Evolutionary conservation across 2,113 vertebrate species (phyloP).

Genomic region (Pterophyllum scalare): DNA sequence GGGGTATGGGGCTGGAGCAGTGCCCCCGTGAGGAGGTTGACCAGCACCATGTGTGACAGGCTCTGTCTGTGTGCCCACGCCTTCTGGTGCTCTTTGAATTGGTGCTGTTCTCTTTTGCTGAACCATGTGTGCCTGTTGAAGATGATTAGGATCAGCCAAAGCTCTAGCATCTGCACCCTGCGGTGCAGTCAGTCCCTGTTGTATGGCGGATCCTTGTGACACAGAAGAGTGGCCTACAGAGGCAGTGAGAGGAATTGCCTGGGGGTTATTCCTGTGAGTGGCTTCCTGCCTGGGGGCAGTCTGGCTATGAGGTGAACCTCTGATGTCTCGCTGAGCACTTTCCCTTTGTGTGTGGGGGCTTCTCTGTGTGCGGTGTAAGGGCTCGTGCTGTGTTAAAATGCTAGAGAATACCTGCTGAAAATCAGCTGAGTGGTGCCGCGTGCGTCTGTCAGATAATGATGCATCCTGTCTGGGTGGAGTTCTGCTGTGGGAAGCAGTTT

Average conservation of each 20-base stretch:
- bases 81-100: slow-evolving; percentile 38
- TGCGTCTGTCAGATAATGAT: slow-evolving; percentile 6
- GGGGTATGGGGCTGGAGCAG: slow-evolving; percentile 4
- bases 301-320: slow-evolving; percentile 39
- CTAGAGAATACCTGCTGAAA: slow-evolving; percentile 8
- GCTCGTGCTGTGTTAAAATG: slow-evolving; percentile 30
- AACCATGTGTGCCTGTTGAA: slow-evolving; percentile 56
- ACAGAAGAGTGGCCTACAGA: slow-evolving; percentile 32
- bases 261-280: slow-evolving; percentile 51
- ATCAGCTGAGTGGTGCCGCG: slow-evolving; percentile 26
- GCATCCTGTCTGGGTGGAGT: slow-evolving; percentile 29
- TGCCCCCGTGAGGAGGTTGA: slow-evolving; percentile 41
- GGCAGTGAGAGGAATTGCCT: slow-evolving; percentile 34
- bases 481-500: neutral
- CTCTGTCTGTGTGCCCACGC: slow-evolving; percentile 30
- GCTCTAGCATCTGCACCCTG: slow-evolving; percentile 58
- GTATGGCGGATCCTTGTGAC: slow-evolving; percentile 38
- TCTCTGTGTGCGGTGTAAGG: slow-evolving; percentile 35
- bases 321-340: slow-evolving; percentile 47
- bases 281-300: slow-evolving; percentile 56
- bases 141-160: slow-evolving; percentile 76
- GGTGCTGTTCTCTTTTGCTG: slow-evolving; percentile 46
- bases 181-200: slow-evolving; percentile 16
- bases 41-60: slow-evolving; percentile 34
- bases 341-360: slow-evolving; percentile 44